Evolutionary conservation across 1,140 invertebrate genomes (phyloP), one percentile per base, ranked within the genome.

Genomic region (Forficula auricularia): DNA sequence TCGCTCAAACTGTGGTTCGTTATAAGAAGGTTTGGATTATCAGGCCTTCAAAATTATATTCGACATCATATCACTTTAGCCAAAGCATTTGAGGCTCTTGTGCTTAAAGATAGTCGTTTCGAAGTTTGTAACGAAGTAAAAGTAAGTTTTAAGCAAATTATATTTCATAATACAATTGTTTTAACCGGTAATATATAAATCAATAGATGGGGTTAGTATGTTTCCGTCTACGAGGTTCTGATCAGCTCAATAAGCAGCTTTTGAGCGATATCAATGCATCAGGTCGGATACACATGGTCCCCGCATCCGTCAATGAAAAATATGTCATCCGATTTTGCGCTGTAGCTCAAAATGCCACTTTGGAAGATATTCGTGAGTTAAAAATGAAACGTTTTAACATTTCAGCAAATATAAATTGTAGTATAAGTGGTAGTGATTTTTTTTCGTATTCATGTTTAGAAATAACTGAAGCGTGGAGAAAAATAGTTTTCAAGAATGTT

Each of bases 1-100:
- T 84, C 92, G 1, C 63, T 98, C 30, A 98, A 98, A 59, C 62
- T 98, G 6, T 98, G 94, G 95, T 98, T 98, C 60, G 94, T 98
- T 18, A 71, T 98, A 45, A 68, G 95, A 46, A 82, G 73, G 44
- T 96, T 91, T 57, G 95, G 95, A 3, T 82, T 98, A 45, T 82
- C 83, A 30, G 91, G 94, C 3, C 62, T 98, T 13, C 87, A 92
- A 59, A 71, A 76, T 33, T 97, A 97, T 54, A 90, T 98, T 44
- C 68, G 94, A 38, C 77, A 83, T 59, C 95, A 98, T 59, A 81
- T 89, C 50, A 67, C 79, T 50, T 66, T 99, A 42, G 95, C 95
- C 2, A 97, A 97, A 63, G 70, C 77, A 49, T 98, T 99, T 57
- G 91, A 96, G 62, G 60, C 65, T 22, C 67, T 85, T 13, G 82